These are phyloP conservation scores for Aphidius gifuensis DNA, from an alignment of 1,140 invertebrate species.

Conservation along the genomic window DNA sequence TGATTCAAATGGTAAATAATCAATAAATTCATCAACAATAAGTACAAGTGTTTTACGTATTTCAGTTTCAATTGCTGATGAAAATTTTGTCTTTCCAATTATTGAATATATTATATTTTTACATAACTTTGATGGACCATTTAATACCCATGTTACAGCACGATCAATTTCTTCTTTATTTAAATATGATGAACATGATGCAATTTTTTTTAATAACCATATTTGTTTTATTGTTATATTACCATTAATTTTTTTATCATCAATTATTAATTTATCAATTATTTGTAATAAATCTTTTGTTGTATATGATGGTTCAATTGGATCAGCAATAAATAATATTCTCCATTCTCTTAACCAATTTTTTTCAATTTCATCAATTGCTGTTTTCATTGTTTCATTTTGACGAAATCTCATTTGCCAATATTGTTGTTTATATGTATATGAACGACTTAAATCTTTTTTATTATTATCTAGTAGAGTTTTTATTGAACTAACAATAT, in stretches of 20 bases:
- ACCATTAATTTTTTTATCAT: constrained; percentile 22
- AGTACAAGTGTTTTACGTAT: constrained; percentile 62
- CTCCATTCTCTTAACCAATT: constrained; percentile 65
- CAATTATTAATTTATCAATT: constrained; percentile 53
- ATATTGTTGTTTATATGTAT: constrained; percentile 52
- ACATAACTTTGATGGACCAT: constrained; percentile 51
- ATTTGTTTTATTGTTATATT: constrained; percentile 33
- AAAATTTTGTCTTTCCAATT: constrained; percentile 45
- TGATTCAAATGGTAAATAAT: constrained; percentile 74
- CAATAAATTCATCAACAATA: constrained; percentile 69
- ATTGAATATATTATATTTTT: constrained; percentile 47
- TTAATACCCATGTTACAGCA: constrained; percentile 46
- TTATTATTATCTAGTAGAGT: constrained; percentile 40
- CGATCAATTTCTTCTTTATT: constrained; percentile 51
- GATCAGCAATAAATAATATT: constrained; percentile 59
- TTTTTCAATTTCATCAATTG: constrained; percentile 61
- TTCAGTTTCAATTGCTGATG: constrained; percentile 46
- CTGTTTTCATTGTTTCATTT: constrained; percentile 51
- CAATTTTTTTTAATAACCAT: constrained; percentile 57
- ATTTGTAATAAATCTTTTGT: constrained; percentile 41
- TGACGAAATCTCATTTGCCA: constrained; percentile 58
- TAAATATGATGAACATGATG: constrained; percentile 40
- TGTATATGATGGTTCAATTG: constrained; percentile 44
- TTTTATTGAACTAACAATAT: constrained; percentile 44
- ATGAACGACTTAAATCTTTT: constrained; percentile 38